Conservation (phyloP, 2,888 invertebrate genomes). For the Eucera pruinosa region DNA sequence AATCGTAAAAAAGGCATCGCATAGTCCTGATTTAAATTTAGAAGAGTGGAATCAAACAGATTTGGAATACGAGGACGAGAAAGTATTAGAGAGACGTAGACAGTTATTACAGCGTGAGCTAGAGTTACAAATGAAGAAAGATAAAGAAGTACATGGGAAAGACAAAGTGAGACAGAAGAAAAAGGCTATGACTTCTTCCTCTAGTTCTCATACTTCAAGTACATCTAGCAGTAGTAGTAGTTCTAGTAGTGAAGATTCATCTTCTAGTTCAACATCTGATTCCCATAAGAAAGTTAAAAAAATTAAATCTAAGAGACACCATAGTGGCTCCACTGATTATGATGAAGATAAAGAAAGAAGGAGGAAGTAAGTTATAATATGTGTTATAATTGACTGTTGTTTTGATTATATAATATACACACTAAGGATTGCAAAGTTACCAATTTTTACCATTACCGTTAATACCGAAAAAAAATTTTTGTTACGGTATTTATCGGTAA, state of each 20-base stretch:
- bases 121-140: constrained; percentile 92
- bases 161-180: constrained; percentile 87
- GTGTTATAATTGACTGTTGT: not conserved
- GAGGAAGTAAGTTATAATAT: constrained; percentile 70
- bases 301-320: constrained; percentile 86
- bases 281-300: constrained; percentile 84
- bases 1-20: constrained; percentile 86
- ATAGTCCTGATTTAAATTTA: constrained; percentile 88
- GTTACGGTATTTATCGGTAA: no score
- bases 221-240: constrained; percentile 88
- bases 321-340: constrained; percentile 88
- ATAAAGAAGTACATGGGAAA: constrained; percentile 89
- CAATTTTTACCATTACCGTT: no score
- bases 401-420: not conserved
- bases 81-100: constrained; percentile 90
- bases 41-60: constrained; percentile 92
- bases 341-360: constrained; percentile 86
- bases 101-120: constrained; percentile 91
- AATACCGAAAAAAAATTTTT: no score
- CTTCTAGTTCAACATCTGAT: constrained; percentile 87
- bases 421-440: no score
- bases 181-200: constrained; percentile 89
- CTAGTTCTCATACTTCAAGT: constrained; percentile 88
- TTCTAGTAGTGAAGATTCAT: constrained; percentile 87
- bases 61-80: constrained; percentile 92